Base-by-base conservation (phyloP, 2,113 vertebrate genomes). In the Ariopsis seemanni region DNA sequence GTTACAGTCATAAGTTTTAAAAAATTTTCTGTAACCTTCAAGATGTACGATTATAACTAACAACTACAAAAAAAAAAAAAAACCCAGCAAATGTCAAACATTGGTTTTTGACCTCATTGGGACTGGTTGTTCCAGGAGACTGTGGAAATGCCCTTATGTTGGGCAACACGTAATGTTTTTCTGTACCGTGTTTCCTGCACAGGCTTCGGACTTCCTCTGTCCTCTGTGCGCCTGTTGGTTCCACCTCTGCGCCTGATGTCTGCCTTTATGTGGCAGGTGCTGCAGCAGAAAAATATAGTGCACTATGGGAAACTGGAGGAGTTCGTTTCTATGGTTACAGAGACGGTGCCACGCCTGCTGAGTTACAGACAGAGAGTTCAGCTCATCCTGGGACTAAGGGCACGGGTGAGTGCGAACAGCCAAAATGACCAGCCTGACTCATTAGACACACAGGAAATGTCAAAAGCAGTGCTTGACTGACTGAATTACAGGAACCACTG, bases 331-430 rank as follows among this genome's bases (percentile, higher is more conserved):
- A 83, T 84, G n/a, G 89, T 95, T 65, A 92, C 91, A 4, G 84
- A 85, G 27, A 89, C 90, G 0, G 93, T 91, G 0, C 95, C 95
- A 0, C 92, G 92, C 12, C 50, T 95, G 85, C 92, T 95, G n/a
- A 89, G 48, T 63, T 93, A 90, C 88, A 93, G 93, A 25, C 93
- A 94, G 87, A 87, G 92, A 25, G 92, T 88, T 53, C 93, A 94
- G 75, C 91, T 95, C 15, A 92, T 91, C 69, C 87, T 95, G 89
- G 94, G 94, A 2, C 90, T 95, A 20, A 92, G 92, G 77, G 94
- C 95, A 34, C 93, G 93, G 94, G 95, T 95, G 87, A 82, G 90
- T 85, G n/a, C 17, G 52, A 78, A 17, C 22, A 12, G 10, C 22
- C 18, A 10, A 2, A 15, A 15, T n/a, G 8, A 11, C 9, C 42